A percentile compares a stretch with the other conserved stretches of the same genome.
These are phyloP conservation scores for Nezara viridula DNA, from an alignment of 2,888 invertebrate genomes.

Conservation along the genomic window DNA sequence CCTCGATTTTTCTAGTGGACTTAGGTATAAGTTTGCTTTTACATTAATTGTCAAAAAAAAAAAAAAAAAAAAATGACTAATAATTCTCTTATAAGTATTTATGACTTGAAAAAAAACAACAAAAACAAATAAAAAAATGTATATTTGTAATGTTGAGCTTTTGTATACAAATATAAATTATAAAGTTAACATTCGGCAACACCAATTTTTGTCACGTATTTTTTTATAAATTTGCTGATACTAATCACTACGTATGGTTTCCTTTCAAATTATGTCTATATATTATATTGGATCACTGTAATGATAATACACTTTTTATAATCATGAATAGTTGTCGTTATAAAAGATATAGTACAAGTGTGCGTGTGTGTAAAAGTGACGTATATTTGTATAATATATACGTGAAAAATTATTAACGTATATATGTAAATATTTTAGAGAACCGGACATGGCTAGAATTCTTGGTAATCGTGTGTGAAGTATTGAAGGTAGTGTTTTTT, in stretches of 20 bases:
- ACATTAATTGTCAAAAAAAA: neutral
- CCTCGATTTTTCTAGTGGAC: neutral
- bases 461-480: neutral
- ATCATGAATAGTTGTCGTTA: neutral
- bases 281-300: conserved; percentile 50
- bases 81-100: neutral
- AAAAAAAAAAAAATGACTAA: too few species aligned
- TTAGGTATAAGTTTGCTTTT: neutral
- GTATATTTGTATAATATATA: neutral
- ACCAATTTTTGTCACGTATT: conserved; percentile 57
- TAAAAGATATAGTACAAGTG: neutral
- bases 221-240: conserved; percentile 55
- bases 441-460: neutral
- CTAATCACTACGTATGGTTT: conserved; percentile 29
- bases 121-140: conserved; percentile 23
- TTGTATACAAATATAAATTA: conserved; percentile 53
- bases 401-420: neutral
- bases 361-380: conserved; percentile 2
- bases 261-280: conserved; percentile 45
- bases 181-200: conserved; percentile 57
- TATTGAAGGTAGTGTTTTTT: neutral
- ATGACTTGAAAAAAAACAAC: neutral
- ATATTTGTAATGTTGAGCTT: conserved; percentile 56
- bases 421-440: conserved; percentile 30
- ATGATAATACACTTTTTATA: conserved; percentile 53